These are phyloP conservation scores for Zootermopsis nevadensis DNA, from an alignment of 2,888 invertebrate species.

Conservation along the genomic window DNA sequence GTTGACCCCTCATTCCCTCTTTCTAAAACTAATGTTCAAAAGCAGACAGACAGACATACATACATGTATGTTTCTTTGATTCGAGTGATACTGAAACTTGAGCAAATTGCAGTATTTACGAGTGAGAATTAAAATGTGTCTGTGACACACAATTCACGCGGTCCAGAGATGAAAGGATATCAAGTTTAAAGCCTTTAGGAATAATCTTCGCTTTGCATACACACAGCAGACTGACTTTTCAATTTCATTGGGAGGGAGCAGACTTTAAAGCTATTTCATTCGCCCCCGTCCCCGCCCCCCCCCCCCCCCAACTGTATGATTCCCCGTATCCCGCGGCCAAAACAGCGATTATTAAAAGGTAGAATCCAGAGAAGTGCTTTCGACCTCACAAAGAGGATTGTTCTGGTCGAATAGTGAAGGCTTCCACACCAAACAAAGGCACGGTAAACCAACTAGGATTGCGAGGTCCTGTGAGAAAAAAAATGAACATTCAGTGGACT, in stretches of 20 bases:
- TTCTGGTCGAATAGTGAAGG: conserved; percentile 1
- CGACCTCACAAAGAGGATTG: conserved; percentile 11
- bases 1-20: too few relatives aligned
- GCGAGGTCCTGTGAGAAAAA: background rate
- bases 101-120: background rate
- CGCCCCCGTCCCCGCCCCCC: background rate
- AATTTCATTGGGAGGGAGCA: background rate
- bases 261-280: background rate
- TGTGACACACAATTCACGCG: background rate
- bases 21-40: too few relatives aligned
- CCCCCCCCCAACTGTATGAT: conserved; percentile 5
- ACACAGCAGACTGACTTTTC: background rate
- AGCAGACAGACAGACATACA: too few relatives aligned
- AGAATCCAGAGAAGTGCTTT: conserved; percentile 9
- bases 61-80: too few relatives aligned
- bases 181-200: background rate
- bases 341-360: conserved; percentile 10
- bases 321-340: background rate
- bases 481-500: too few relatives aligned
- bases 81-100: background rate
- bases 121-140: background rate
- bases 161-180: background rate
- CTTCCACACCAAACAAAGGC: background rate
- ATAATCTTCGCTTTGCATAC: conserved; percentile 8
- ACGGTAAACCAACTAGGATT: background rate